Percentiles rank a stretch among this genome's conserved stretches.
These are phyloP conservation scores for Seira musarum DNA, from an alignment of 2,888 invertebrate genomes.

Conservation along the genomic window DNA sequence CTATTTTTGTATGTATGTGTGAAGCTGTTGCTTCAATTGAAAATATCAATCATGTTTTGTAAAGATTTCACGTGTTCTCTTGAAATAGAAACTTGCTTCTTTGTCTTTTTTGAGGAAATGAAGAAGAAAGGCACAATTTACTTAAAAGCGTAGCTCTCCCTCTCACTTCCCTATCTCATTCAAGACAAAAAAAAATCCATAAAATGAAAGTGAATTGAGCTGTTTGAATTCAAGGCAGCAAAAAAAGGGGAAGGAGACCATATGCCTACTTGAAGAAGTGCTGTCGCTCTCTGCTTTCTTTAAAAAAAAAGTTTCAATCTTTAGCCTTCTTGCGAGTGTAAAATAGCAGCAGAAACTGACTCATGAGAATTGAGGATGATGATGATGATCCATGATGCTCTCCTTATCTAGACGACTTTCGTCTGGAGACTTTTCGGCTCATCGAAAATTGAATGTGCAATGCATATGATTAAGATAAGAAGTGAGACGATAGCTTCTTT, in stretches of 20 bases:
- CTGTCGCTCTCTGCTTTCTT: not conserved
- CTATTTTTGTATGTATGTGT: too few species aligned
- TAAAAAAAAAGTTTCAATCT: not conserved
- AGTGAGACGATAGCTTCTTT: too few species aligned
- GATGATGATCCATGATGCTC: not conserved
- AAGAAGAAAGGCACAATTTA: not conserved
- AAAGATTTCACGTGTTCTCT: not conserved
- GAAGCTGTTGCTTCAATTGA: not conserved
- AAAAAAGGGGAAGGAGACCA: not conserved
- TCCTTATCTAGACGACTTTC: not conserved
- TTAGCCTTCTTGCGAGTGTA: not conserved
- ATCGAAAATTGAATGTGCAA: not conserved
- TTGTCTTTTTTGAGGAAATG: not conserved
- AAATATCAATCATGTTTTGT: not conserved
- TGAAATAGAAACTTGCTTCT: not conserved
- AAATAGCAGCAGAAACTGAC: slow-evolving; percentile 19
- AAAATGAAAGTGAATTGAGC: not conserved
- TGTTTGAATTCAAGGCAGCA: not conserved
- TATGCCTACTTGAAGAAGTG: not conserved
- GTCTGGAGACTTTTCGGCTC: not conserved
- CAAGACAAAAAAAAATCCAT: too few species aligned
- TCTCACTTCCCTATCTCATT: not conserved
- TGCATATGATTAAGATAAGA: not conserved
- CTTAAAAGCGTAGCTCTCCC: not conserved
- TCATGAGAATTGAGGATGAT: slow-evolving; percentile 14